Evolutionary conservation across 2,888 invertebrate genomes (phyloP).

Genomic region (Poecilus cupreus): DNA sequence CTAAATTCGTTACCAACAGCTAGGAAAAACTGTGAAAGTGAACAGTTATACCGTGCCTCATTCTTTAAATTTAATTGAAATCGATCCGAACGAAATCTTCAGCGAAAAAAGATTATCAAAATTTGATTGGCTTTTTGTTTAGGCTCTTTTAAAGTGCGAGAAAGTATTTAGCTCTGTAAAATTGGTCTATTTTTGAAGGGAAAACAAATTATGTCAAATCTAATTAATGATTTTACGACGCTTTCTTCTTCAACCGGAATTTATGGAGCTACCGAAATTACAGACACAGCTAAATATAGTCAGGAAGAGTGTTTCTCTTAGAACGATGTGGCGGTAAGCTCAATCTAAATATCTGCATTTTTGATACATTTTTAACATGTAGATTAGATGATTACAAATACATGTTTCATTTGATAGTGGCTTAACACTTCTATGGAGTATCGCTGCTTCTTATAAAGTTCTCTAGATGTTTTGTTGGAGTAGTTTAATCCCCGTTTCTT

Average conservation of each 20-base stretch:
- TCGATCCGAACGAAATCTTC: slow-evolving; percentile 11
- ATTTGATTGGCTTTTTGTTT: slow-evolving; percentile 3
- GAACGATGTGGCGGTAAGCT: too few species aligned
- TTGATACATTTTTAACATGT: too few species aligned
- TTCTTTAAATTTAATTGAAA: not conserved
- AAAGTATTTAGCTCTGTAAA: slow-evolving; percentile 25
- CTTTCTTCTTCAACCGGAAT: slow-evolving; percentile 49
- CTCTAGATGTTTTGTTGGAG: too few species aligned
- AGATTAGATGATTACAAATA: too few species aligned
- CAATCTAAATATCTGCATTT: too few species aligned
- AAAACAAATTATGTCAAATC: slow-evolving; percentile 48
- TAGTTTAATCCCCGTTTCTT: too few species aligned
- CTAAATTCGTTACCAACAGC: slow-evolving; percentile 4
- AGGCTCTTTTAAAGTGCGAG: slow-evolving; percentile 3
- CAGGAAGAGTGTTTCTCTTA: too few species aligned
- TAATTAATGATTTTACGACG: slow-evolving; percentile 53
- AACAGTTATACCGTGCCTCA: not conserved
- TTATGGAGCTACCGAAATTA: not conserved
- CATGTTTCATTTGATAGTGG: too few species aligned
- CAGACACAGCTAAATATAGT: too few species aligned
- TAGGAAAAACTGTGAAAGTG: slow-evolving; percentile 34
- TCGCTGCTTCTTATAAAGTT: too few species aligned
- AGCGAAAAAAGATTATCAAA: not conserved
- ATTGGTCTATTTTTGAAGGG: not conserved
- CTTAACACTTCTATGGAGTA: too few species aligned